Base-by-base conservation (phyloP, 2,888 invertebrate genomes). In the Scaptomyza cyrtandrae region DNA sequence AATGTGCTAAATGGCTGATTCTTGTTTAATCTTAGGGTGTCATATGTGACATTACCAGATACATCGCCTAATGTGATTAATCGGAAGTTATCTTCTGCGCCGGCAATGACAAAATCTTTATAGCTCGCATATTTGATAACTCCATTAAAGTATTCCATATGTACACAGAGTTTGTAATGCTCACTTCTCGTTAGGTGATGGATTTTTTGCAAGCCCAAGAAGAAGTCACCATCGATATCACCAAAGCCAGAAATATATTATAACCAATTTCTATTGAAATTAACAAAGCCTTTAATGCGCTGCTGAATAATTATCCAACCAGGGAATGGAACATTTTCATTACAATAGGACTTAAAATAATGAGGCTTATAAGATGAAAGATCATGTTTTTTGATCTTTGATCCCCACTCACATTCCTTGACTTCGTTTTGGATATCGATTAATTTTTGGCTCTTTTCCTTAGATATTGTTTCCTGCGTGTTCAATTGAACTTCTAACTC, bases 241-340 rank as follows among this genome's bases (percentile, higher is more conserved):
- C 58, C 58, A 43, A 33, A 19, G 29, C 29, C 29, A 29, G 4
- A 0, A 6, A 0, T 5, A 7, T 29, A 29, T 7, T 29, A 5
- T 1, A 29, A 7, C 29, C 29, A 29, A 29, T 0, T 29, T 29
- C 0, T 29, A 29, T 29, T 3, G 7, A 29, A 29, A 7, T 29
- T 7, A 29, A 29, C 29, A 7, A 1, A 1, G 7, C 29, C 3
- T 43, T 27, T 6, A 5, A 29, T 29, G 0, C 58, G 31, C 35
- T 58, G 43, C 10, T 50, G 43, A 1, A 58, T 16, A 3, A 58
- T 49, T 3, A 14, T 58, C 58, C 58, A 58, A 10, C 58, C 58
- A 11, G 46, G 27, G 6, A 13, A 27, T 6, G 46, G 3, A 4
- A n/a, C 39, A 0, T 10, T 7, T 11, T 27, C 39, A 6, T 39